Conservation (phyloP, 2,797 vertebrate species). For the Mallotus villosus region DNA sequence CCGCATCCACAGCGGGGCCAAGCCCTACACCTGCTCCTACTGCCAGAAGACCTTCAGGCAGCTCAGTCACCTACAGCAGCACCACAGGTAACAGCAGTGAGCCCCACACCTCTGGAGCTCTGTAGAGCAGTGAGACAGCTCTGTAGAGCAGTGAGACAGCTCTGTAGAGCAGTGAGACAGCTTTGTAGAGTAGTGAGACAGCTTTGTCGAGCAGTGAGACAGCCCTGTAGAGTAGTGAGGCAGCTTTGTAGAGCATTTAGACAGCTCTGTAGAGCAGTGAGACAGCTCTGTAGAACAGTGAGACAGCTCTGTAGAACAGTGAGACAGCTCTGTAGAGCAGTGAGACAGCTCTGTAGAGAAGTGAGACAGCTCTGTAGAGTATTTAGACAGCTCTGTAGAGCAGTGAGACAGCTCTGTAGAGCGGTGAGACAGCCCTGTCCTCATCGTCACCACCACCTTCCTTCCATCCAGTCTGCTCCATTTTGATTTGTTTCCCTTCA, state of each 20-base stretch:
- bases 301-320: background rate
- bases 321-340: no score
- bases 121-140: no score
- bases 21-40: constrained; percentile 98
- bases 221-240: background rate
- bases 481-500: background rate
- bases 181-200: constrained; percentile 76
- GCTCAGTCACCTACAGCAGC: constrained; percentile 99
- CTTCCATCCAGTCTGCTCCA: background rate
- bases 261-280: constrained; percentile 81
- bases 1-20: constrained; percentile 97
- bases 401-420: constrained; percentile 86
- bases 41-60: constrained; percentile 99
- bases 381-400: background rate
- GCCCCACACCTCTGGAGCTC: no score
- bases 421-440: constrained; percentile 23
- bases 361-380: no score
- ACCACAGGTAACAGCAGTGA: constrained; percentile 76
- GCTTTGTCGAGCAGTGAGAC: background rate
- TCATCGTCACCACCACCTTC: background rate
- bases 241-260: constrained; percentile 60
- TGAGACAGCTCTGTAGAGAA: no score
- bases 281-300: background rate
- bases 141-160: no score
- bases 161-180: constrained; percentile 73